Percentiles rank a stretch among this genome's conserved stretches.
Evolutionary conservation across 2,797 vertebrate species (phyloP).

Genomic region (Nannoperca obscura): DNA sequence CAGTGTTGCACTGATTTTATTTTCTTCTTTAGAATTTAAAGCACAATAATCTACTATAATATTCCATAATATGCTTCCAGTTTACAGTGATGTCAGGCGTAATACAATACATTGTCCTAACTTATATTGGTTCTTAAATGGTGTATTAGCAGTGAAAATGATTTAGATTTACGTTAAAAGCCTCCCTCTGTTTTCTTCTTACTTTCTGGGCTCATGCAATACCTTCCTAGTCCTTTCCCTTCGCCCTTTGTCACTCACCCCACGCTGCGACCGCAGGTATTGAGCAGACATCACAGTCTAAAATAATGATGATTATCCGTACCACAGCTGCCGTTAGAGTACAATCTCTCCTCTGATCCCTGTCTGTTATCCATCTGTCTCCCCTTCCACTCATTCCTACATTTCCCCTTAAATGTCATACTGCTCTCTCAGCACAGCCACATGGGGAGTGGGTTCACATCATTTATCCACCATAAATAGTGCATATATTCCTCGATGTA

Average conservation of each 20-base stretch:
- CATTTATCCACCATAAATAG: conserved; percentile 59
- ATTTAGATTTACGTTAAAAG: conserved; percentile 23
- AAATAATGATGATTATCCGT: conserved; percentile 61
- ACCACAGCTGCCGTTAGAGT: conserved; percentile 34
- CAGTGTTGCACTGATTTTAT: no score
- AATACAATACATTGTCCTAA: background rate
- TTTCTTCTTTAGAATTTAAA: no score
- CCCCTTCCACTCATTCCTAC: conserved; percentile 32
- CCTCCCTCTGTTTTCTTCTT: no score
- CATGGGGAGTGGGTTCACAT: conserved; percentile 53
- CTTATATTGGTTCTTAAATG: background rate
- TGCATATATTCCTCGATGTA: conserved; percentile 51
- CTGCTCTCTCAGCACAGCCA: conserved; percentile 36
- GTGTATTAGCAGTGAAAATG: background rate
- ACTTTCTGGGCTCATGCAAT: conserved; percentile 2
- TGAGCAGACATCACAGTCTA: conserved; percentile 58
- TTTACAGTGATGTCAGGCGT: background rate
- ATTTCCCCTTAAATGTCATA: conserved; percentile 55
- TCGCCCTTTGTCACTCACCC: background rate
- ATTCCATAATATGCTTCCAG: background rate
- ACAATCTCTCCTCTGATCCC: conserved; percentile 45
- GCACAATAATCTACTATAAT: background rate
- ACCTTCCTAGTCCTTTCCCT: conserved; percentile 1
- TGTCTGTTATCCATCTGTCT: conserved; percentile 48
- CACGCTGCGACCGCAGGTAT: conserved; percentile 38